phyloP scores from a whole-genome alignment of 2,797 vertebrate genomes.

The Triplophysa bombifrons region DNA sequence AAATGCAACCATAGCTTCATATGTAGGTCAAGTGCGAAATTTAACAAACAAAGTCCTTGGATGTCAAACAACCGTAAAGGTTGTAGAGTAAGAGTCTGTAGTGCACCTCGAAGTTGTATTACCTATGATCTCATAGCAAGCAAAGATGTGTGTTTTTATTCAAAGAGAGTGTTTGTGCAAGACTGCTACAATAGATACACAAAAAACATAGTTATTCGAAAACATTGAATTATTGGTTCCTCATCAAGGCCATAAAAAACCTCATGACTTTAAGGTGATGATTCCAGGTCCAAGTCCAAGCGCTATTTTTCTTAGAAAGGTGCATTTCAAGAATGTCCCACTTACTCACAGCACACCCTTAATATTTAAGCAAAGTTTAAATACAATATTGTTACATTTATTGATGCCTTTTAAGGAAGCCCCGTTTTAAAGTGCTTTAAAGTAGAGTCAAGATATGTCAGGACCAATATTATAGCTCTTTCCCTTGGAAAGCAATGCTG shows the following conservation, averaged over 20 bases:
- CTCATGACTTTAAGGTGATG: neutral
- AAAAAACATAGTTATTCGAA: no score
- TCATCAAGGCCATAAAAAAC: neutral
- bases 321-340: neutral
- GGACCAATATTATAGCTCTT: slow-evolving; percentile 18
- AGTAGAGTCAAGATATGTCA: slow-evolving; percentile 10
- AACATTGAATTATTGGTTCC: neutral
- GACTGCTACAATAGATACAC: neutral
- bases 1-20: slow-evolving; percentile 18
- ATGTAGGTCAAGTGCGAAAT: slow-evolving; percentile 7
- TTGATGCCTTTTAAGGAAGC: slow-evolving; percentile 7
- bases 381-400: neutral
- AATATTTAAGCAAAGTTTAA: neutral
- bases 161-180: slow-evolving; percentile 20
- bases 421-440: slow-evolving; percentile 24
- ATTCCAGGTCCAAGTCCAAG: neutral
- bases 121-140: neutral
- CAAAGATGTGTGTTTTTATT: neutral
- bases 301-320: neutral
- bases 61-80: slow-evolving; percentile 30
- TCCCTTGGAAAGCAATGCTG: slow-evolving; percentile 35
- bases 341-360: neutral
- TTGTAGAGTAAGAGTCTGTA: slow-evolving; percentile 5
- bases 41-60: neutral
- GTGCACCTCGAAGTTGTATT: neutral